Percentiles rank a stretch among this genome's conserved stretches.
phyloP scores from a whole-genome alignment of 2,113 vertebrate genomes.

The Opisthocomus hoazin region DNA sequence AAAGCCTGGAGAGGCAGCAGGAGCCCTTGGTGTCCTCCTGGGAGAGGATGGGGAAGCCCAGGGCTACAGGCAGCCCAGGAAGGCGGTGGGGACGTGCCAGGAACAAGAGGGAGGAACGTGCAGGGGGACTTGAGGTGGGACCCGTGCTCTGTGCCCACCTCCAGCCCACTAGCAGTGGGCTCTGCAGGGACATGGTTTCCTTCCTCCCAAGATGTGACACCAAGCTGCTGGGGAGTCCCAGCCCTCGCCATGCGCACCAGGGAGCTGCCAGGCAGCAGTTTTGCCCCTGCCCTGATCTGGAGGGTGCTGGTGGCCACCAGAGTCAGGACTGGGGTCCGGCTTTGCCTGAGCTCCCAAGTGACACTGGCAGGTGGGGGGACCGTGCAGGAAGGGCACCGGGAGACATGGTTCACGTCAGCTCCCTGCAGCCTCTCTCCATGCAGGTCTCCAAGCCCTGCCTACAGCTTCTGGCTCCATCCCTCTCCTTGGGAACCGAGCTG shows the following conservation, averaged over 20 bases:
- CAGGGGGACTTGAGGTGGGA: neutral
- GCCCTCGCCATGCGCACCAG: fast-evolving
- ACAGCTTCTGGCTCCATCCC: neutral
- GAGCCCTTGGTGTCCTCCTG: neutral
- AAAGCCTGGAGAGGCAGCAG: neutral
- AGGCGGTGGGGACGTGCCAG: neutral
- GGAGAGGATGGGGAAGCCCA: neutral
- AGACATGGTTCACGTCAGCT: neutral
- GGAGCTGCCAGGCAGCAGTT: neutral
- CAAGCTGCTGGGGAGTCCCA: neutral
- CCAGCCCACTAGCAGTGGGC: neutral
- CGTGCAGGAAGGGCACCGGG: fast-evolving
- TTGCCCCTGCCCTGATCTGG: neutral
- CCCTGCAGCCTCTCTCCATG: neutral
- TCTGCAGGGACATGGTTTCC: neutral
- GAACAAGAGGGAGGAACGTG: neutral
- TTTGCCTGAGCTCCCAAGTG: neutral
- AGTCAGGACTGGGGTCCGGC: neutral
- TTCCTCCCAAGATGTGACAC: neutral
- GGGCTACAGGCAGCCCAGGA: neutral
- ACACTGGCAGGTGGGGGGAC: neutral
- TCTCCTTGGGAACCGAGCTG: neutral
- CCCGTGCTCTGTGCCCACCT: neutral
- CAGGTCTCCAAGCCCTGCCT: neutral
- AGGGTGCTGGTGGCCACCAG: neutral